Evolutionary conservation across 2,113 vertebrate species (phyloP), one percentile per base, ranked within the genome.

Genomic region (Cryptoleucopteryx plumbea): DNA sequence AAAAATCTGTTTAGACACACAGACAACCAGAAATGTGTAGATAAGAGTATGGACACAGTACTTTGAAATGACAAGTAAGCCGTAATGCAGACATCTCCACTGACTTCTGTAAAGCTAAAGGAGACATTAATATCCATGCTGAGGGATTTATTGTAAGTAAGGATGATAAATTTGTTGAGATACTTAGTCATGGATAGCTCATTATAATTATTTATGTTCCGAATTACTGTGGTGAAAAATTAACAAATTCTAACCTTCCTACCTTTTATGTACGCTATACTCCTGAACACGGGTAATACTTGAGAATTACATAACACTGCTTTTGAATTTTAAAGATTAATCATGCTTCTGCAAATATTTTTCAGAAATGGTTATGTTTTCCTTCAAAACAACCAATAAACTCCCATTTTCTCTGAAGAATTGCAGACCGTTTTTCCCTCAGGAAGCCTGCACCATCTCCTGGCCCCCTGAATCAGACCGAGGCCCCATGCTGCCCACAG

Each of bases 381-480:
- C 26, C 50, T 78, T 47, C 47, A 48, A 55, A 95, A 62, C 11
- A 75, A 29, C 38, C 81, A 58, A 11, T 13, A 70, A 59, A 18
- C 16, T 62, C 48, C 13, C 40, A 13, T 22, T 42, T 73, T n/a
- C 75, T 40, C 68, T 21, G 45, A 17, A 8, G 48, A 80, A 72
- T 11, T 0, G 0, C 7, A 13, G 34, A 16, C 1, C 1, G 0
- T 3, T 73, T 68, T 47, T 43, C 22, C 32, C 82, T 80, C 7
- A 11, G 67, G 72, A 88, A 78, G 40, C 29, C 75, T n/a, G 43
- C 26, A 72, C 18, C 29, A 34, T 13, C 36, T 77, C 53, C 47
- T 10, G 36, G 27, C 16, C 43, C 15, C 36, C 22, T 0, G 0
- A 38, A 62, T 18, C 10, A 47, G 73, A 31, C 21, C 0, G 0